These are phyloP conservation scores for Kobus ellipsiprymnus DNA, from an alignment of 2,113 vertebrate genomes.

Conservation along the genomic window DNA sequence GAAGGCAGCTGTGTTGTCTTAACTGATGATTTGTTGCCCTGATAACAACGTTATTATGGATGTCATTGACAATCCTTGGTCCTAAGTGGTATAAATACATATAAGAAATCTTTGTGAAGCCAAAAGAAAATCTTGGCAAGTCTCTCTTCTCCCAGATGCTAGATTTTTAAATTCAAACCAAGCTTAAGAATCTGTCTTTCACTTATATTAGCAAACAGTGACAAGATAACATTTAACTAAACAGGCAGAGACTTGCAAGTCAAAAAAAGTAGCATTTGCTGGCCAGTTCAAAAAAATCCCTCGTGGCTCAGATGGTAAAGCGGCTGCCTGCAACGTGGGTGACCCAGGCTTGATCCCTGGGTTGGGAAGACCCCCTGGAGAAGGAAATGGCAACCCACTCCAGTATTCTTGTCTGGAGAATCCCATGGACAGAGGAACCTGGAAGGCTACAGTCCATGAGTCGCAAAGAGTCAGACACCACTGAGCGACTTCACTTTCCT, in stretches of 20 bases:
- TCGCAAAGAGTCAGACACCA: too few relatives aligned
- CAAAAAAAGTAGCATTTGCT: not conserved
- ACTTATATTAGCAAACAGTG: not conserved
- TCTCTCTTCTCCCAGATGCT: not conserved
- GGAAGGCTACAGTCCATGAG: too few relatives aligned
- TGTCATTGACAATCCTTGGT: not conserved
- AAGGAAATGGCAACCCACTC: too few relatives aligned
- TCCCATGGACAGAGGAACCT: too few relatives aligned
- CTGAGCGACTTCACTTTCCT: too few relatives aligned
- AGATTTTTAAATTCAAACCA: not conserved
- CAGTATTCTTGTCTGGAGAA: too few relatives aligned
- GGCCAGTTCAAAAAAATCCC: not conserved
- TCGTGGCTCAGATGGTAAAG: too few relatives aligned
- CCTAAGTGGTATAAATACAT: not conserved
- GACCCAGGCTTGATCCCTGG: too few relatives aligned
- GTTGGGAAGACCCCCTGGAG: too few relatives aligned
- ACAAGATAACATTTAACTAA: not conserved
- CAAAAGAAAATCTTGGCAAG: not conserved
- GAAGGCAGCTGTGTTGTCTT: not conserved
- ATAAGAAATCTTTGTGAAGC: not conserved
- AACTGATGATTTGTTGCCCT: not conserved
- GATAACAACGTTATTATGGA: not conserved
- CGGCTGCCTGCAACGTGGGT: too few relatives aligned
- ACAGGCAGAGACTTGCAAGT: not conserved
- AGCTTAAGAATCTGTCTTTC: not conserved